Evolutionary conservation across 2,888 invertebrate species (phyloP).

Genomic region (Orthonevra nobilis): DNA sequence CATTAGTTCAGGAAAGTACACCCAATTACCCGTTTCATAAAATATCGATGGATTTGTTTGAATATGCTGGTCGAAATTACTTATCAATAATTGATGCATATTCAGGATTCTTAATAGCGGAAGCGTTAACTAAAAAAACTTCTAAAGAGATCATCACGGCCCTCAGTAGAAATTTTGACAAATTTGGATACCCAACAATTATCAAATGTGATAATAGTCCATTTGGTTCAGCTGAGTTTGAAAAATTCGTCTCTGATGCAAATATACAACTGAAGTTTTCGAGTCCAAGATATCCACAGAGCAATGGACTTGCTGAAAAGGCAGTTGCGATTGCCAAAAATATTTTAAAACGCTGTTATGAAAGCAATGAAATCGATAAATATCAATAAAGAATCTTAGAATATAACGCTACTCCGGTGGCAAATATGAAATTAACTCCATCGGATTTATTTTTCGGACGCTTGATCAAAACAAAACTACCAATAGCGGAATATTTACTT

Average conservation of each 20-base stretch:
- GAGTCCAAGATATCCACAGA: constrained; percentile 62
- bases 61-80: constrained; percentile 34
- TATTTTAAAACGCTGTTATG: constrained; percentile 62
- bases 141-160: constrained; percentile 46
- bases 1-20: constrained; percentile 52
- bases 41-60: constrained; percentile 57
- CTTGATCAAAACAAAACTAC: no score
- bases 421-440: constrained; percentile 36
- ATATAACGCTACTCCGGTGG: constrained; percentile 50
- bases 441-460: constrained; percentile 49
- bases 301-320: constrained; percentile 63
- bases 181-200: constrained; percentile 72
- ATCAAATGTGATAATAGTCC: constrained; percentile 70
- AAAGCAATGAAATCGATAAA: constrained; percentile 11
- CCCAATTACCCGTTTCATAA: constrained; percentile 64
- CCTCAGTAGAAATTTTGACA: constrained; percentile 53
- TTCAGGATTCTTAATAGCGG: constrained; percentile 23
- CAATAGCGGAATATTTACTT: no score
- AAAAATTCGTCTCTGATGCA: constrained; percentile 16
- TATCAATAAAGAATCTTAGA: constrained; percentile 54
- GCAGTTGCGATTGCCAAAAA: constrained; percentile 60
- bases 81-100: constrained; percentile 47
- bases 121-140: no score
- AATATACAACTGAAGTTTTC: constrained; percentile 49
- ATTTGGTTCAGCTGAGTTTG: constrained; percentile 50